Evolutionary conservation across 2,113 vertebrate species (phyloP).

Genomic region (Osmerus mordax): DNA sequence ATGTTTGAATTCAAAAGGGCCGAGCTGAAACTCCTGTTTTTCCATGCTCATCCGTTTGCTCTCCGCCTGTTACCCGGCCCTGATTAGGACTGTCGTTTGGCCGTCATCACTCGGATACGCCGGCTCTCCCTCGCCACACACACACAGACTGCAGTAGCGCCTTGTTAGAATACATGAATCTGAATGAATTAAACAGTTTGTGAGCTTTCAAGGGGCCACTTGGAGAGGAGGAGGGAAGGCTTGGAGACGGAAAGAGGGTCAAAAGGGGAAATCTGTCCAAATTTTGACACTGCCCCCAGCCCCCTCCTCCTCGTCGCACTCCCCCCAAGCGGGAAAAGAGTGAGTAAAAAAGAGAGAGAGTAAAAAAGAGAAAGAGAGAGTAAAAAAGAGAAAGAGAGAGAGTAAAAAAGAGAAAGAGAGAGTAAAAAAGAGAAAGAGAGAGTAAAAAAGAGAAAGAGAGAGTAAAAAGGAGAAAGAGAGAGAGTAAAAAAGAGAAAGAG

Average conservation of each 20-base stretch:
- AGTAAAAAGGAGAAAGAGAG: too few relatives aligned
- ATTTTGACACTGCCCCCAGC: slow-evolving; percentile 28
- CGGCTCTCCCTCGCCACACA: slow-evolving; percentile 1
- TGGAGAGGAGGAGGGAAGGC: background rate
- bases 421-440: too few relatives aligned
- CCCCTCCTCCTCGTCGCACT: background rate
- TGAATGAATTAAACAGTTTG: slow-evolving; percentile 24
- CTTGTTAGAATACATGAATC: slow-evolving; percentile 42
- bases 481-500: background rate
- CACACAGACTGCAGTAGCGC: slow-evolving; percentile 34
- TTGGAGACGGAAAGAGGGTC: background rate
- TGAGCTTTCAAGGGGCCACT: background rate
- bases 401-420: too few relatives aligned
- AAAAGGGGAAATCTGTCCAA: slow-evolving; percentile 32
- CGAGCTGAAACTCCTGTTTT: slow-evolving; percentile 48
- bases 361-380: slow-evolving; percentile 11
- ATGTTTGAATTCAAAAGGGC: slow-evolving; percentile 57
- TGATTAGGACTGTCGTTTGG: slow-evolving; percentile 45
- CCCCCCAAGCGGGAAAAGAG: background rate
- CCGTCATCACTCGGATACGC: slow-evolving; percentile 33
- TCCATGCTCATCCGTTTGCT: slow-evolving; percentile 29
- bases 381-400: too few relatives aligned
- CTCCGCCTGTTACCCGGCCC: slow-evolving; percentile 21
- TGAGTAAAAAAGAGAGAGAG: slow-evolving; percentile 4
- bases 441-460: too few relatives aligned